Evolutionary conservation across 1,140 invertebrate species (phyloP), one percentile per base, ranked within the genome.

Genomic region (Drosophila pseudoananassae): DNA sequence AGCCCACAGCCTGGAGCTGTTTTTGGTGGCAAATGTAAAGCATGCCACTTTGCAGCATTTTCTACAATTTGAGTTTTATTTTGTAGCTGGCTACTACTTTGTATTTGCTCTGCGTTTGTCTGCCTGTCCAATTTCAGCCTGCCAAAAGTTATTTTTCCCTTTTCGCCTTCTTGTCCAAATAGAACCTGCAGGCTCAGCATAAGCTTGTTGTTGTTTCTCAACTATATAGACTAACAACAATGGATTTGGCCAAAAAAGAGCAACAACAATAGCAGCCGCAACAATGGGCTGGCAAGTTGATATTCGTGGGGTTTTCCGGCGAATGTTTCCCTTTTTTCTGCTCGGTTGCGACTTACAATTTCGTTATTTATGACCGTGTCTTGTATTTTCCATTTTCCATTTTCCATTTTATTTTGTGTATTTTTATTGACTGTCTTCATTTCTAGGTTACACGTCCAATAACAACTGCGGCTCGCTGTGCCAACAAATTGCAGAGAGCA

Each of bases 181-280:
- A 78, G 76, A 85, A 82, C 53, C 82, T 85, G 82, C 82, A 85
- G 82, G 82, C 82, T 36, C 68, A 82, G 83, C 82, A 78, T 81
- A 76, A 45, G 29, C 17, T 23, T 20, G 43, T 46, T 20, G 17
- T 10, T 46, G 43, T 46, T 46, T 61, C n/a, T 65, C 59, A 40
- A 58, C 40, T 54, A 38, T 52, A 23, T 53, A 36, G 47, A 25
- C 45, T 40, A 77, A 57, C 56, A 76, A 51, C 52, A 54, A 46
- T 64, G 33, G 59, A 64, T 57, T 36, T 54, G 25, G 63, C 43
- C 55, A 36, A 49, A 17, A 20, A 33, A 49, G 31, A 54, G 36
- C 40, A 59, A 31, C 54, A 64, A 59, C 40, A 46, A 46, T 47
- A 46, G 15, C 46, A 27, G 31, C 66, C 65, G 59, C 64, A 70